phyloP scores from a whole-genome alignment of 2,113 vertebrate genomes.

The Dromaius novaehollandiae region DNA sequence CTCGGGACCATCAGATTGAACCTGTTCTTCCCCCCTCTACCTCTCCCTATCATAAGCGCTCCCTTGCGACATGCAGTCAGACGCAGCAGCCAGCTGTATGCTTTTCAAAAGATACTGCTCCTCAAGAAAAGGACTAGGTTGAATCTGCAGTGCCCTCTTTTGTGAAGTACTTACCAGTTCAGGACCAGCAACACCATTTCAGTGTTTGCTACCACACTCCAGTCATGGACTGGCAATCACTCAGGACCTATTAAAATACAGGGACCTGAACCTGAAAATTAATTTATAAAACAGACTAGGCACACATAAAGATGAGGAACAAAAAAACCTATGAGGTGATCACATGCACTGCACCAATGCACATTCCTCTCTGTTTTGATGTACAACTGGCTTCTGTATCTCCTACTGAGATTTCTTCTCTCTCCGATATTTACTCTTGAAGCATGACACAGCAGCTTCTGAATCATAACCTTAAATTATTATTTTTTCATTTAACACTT shows the following conservation, averaged over 20 bases:
- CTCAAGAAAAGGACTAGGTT: background rate
- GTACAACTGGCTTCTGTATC: background rate
- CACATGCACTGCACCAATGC: background rate
- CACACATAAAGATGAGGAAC: background rate
- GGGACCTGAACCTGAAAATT: background rate
- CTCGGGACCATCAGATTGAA: background rate
- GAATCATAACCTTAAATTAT: background rate
- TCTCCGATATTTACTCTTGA: background rate
- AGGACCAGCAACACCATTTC: background rate
- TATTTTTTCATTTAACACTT: background rate
- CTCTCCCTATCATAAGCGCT: background rate
- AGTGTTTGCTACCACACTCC: background rate
- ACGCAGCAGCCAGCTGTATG: background rate
- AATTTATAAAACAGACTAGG: background rate
- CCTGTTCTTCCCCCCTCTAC: background rate
- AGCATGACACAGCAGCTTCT: background rate
- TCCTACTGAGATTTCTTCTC: background rate
- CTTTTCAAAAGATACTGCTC: background rate
- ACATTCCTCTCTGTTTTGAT: background rate
- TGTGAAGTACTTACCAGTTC: background rate
- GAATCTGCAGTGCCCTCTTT: background rate
- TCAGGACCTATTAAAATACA: background rate
- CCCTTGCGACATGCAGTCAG: background rate
- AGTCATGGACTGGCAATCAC: background rate
- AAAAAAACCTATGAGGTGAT: background rate